These are phyloP conservation scores for Muscicapa striata DNA, from an alignment of 2,797 vertebrate genomes.

Conservation along the genomic window DNA sequence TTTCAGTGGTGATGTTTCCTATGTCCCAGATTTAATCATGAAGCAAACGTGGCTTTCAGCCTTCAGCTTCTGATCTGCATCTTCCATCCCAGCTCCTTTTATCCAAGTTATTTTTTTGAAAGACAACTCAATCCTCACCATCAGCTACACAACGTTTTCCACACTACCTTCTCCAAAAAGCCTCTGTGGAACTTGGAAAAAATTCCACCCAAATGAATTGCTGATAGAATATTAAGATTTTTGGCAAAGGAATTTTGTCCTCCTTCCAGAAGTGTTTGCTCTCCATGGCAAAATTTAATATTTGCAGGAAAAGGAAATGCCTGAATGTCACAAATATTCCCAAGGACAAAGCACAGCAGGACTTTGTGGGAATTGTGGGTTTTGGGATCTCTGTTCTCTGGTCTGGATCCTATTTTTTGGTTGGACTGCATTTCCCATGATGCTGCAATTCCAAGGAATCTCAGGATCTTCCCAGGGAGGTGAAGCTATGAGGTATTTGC, in stretches of 20 bases:
- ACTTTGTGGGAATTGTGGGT: neutral
- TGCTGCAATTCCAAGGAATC: neutral
- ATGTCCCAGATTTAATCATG: rapidly evolving
- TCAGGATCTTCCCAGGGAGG: neutral
- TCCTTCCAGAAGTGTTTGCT: constrained; percentile 10
- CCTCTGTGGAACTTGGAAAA: neutral
- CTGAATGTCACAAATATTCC: neutral
- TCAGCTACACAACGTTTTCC: neutral
- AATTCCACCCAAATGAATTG: neutral
- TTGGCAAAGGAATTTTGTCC: neutral
- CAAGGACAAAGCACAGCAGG: neutral
- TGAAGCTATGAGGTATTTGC: rapidly evolving
- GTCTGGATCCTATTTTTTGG: neutral
- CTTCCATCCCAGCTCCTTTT: neutral
- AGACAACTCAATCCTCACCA: neutral
- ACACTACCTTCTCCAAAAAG: neutral
- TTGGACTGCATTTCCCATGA: constrained; percentile 2
- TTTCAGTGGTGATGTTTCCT: neutral
- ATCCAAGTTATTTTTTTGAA: neutral
- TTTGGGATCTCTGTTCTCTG: neutral
- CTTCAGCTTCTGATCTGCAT: neutral
- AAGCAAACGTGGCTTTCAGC: neutral
- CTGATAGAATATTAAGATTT: neutral
- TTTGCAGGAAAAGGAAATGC: constrained; percentile 1
- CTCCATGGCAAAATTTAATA: neutral